Base-by-base conservation (phyloP, 2,797 vertebrate species). In the Basileuterus tristriatus region DNA sequence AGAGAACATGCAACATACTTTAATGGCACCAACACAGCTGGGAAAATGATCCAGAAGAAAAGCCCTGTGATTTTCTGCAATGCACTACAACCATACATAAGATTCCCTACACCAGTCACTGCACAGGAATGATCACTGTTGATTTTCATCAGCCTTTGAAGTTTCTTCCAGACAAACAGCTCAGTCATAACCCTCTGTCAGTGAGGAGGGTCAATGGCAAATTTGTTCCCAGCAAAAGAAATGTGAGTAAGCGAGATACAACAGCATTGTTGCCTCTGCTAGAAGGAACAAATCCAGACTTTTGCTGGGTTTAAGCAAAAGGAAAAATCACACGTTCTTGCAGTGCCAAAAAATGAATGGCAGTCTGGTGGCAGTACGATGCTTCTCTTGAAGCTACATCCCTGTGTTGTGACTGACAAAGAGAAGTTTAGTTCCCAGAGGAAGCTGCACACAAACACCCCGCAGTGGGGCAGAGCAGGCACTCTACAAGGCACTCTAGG, bases 321-420 rank as follows among this genome's bases (percentile, higher is more conserved):
- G 29, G 15, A 72, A 94, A 85, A 93, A 58, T 30, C 10, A 63
- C 53, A 77, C 4, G 4, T 70, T 87, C 58, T 46, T 53, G 43
- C 34, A 43, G 24, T 75, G 89, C 76, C 84, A 91, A 85, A 70
- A 94, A 80, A 68, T 85, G 93, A 89, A 83, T 56, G 79, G 83
- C 84, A 96, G 71, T 20, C 87, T 92, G 76, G 76, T 83, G 89
- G 89, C 89, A 96, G 83, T 65, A 64, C 3, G 41, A 91, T 36
- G 79, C 64, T 92, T 91, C 78, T 84, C 60, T 67, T 80, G 70
- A 89, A 82, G 62, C 41, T 78, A 13, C 63, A 76, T 76, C 47
- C 49, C 76, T 20, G 34, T 64, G 71, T 91, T 92, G 84, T 87
- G 89, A 91, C 89, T 89, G 87, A 46, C 76, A 81, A 83, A 59